Base-by-base conservation (phyloP, 2,888 invertebrate species). In the Rambutsinella grinnellia region DNA sequence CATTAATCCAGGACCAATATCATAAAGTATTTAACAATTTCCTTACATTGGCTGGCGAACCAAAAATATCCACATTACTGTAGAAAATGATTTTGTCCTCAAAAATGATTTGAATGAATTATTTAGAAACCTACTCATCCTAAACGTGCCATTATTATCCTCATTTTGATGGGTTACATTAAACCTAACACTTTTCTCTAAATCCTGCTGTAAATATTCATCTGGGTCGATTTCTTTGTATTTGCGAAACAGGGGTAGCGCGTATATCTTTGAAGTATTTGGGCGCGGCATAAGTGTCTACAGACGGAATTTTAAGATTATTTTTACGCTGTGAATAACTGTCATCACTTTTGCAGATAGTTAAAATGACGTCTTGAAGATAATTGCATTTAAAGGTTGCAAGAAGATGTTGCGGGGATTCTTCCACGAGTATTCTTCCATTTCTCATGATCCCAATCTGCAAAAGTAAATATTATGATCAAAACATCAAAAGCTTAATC, bases 381-480 rank as follows among this genome's bases (percentile, higher is more conserved):
- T 56, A 36, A 36, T 47, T 49, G 10, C 65, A 58, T 23, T 58
- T 62, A 23, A 58, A 72, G 2, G 44, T 63, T 15, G 47, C n/a
- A 19, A 65, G 27, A 36, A 72, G 15, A 8, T 19, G 19, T 36
- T 60, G 6, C 0, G 72, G 72, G 0, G 72, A 51, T 8, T 72
- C 65, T 51, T 72, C 65, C 3, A 53, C n/a, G 44, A 72, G n/a
- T 17, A 72, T 47, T 8, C 53, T 24, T 6, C 72, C 72, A 36
- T 65, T 72, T 21, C 65, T 47, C 72, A 72, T 72, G n/a, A 72
- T 65, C 10, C 72, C 72, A 23, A 72, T 53, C 71, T 58, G 19
- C 13, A 26, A 49, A 21, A 51, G 19, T 13, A 24, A 54, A 24
- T 21, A 10, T 53, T 21, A 53, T 19, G 8, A 21, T 21, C 23